Evolutionary conservation across 2,888 invertebrate genomes (phyloP).

Genomic region (Tineola bisselliella): DNA sequence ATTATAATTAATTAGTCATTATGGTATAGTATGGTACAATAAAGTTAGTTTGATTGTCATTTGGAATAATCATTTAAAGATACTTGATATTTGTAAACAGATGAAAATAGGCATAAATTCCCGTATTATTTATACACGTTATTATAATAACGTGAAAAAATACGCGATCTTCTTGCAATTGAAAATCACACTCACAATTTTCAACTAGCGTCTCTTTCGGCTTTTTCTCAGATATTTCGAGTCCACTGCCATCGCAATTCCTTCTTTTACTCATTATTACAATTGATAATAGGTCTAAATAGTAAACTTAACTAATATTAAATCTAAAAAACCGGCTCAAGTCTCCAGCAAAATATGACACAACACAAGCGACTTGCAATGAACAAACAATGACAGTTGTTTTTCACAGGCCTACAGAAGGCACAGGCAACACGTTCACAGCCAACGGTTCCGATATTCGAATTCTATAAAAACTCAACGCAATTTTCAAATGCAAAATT

Average conservation of each 20-base stretch:
- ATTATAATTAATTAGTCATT: no score
- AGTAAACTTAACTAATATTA: neutral
- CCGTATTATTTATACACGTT: no score
- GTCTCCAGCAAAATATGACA: neutral
- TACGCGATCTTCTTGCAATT: no score
- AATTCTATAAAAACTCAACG: no score
- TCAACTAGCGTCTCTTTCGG: neutral
- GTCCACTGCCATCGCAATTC: neutral
- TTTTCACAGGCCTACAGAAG: neutral
- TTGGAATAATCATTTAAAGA: no score
- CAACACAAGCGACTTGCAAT: neutral
- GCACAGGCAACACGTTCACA: neutral
- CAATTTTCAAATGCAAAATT: no score
- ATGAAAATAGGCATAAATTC: no score
- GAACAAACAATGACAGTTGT: neutral
- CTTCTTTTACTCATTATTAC: neutral
- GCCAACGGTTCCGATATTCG: neutral
- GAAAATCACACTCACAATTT: neutral
- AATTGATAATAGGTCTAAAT: neutral
- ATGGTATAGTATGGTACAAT: no score
- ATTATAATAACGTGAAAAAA: no score
- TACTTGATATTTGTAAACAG: no score
- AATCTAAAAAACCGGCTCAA: neutral
- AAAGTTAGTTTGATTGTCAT: no score
- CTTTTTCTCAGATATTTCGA: neutral